These are phyloP conservation scores for Apis cerana DNA, from an alignment of 1,140 invertebrate genomes.

Conservation along the genomic window DNA sequence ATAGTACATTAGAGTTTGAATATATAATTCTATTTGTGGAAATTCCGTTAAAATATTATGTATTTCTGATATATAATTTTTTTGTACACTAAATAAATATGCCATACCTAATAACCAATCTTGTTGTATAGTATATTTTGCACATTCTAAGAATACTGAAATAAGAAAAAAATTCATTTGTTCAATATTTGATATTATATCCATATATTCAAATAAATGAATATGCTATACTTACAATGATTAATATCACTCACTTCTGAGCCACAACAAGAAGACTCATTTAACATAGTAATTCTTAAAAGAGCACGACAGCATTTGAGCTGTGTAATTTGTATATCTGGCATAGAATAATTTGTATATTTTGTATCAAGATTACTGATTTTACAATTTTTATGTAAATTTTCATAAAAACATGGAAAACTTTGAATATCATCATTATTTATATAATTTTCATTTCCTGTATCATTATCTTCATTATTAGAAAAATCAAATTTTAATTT, in stretches of 20 bases:
- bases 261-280: constrained; percentile 76
- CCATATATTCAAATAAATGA: not conserved
- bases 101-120: constrained; percentile 76
- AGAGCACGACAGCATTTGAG: constrained; percentile 77
- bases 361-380: constrained; percentile 73
- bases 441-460: constrained; percentile 28
- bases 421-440: constrained; percentile 68
- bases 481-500: constrained; percentile 70
- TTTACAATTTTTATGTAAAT: constrained; percentile 67
- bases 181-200: constrained; percentile 7
- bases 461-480: constrained; percentile 54
- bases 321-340: constrained; percentile 70
- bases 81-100: constrained; percentile 74
- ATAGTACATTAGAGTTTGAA: constrained; percentile 74
- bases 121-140: constrained; percentile 72
- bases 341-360: constrained; percentile 75
- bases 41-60: constrained; percentile 70
- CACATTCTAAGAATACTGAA: constrained; percentile 77
- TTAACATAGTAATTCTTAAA: constrained; percentile 76
- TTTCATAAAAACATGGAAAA: constrained; percentile 79
- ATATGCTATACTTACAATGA: constrained; percentile 70
- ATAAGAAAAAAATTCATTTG: constrained; percentile 32
- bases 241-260: constrained; percentile 74
- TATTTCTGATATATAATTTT: constrained; percentile 54
- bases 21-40: constrained; percentile 66